Base-by-base conservation (phyloP, 2,797 vertebrate genomes). In the Gadopsis bispinosus region DNA sequence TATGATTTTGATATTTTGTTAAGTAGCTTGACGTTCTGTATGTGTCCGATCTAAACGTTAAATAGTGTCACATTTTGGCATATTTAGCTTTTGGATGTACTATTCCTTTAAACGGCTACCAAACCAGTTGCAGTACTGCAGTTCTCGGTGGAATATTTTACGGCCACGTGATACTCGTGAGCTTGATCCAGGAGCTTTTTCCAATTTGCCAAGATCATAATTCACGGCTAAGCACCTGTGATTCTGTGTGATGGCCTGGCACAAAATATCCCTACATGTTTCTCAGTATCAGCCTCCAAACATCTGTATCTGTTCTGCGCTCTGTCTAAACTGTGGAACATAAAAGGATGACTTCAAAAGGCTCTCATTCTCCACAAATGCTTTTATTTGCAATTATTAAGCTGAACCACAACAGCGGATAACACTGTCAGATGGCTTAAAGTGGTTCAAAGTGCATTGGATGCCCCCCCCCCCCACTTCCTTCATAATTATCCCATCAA, bases 401-500 rank as follows among this genome's bases (percentile, higher is more conserved):
- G 41, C 76, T 55, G 61, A 83, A 43, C 41, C 45, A 11, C 20
- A 20, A 65, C 72, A 62, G 72, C 54, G 31, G 67, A 86, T 86
- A 84, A 81, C 61, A 41, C 67, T 85, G 69, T 85, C 64, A 83
- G 65, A 72, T 43, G 84, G 73, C 76, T 83, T 73, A 73, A 83
- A 87, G 71, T 74, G 74, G 77, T 33, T 35, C 65, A 81, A 81
- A 88, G 80, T 71, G 73, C 83, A 67, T 62, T 39, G 58, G 76
- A 87, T 12, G 10, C 62, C 79, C 77, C 56, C 65, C 58, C 29
- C 26, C 26, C 22, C 51, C 39, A 9, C 12, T 69, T 62, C 76
- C 65, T 79, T 89, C 87, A 91, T 91, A 91, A 94, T 92, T 91
- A 91, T 88, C 84, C 80, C 89, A 87, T 92, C 89, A 89, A 84